Percentiles rank a stretch among this genome's conserved stretches.
phyloP scores from a whole-genome alignment of 2,888 invertebrate species.

The Pachycephus smyrnensis region DNA sequence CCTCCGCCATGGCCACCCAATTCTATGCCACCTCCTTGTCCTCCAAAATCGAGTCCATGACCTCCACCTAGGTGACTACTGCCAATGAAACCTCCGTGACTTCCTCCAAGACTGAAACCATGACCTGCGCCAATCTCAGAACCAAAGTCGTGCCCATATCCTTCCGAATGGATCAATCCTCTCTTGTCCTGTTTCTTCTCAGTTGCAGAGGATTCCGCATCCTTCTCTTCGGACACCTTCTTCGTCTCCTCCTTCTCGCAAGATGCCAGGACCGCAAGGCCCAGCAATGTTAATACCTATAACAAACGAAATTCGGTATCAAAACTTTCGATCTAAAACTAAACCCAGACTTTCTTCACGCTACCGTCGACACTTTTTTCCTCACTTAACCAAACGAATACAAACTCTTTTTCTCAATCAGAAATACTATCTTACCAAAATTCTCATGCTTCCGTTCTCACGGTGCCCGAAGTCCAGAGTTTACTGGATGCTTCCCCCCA shows the following conservation, averaged over 20 bases:
- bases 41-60: constrained; percentile 20
- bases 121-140: constrained; percentile 37
- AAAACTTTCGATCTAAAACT: neutral
- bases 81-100: constrained; percentile 23
- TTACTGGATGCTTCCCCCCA: constrained; percentile 65
- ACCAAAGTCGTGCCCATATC: constrained; percentile 30
- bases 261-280: constrained; percentile 50
- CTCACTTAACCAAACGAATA: neutral
- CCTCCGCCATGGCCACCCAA: constrained; percentile 27
- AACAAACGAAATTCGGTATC: neutral
- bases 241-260: constrained; percentile 40
- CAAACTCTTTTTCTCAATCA: neutral
- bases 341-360: neutral
- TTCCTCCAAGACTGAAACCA: constrained; percentile 24
- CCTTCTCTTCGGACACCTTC: constrained; percentile 10
- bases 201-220: constrained; percentile 10
- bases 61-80: constrained; percentile 28
- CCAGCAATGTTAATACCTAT: constrained; percentile 30
- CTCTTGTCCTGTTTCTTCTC: constrained; percentile 83
- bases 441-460: constrained; percentile 55
- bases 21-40: constrained; percentile 22
- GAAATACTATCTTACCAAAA: constrained; percentile 54
- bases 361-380: neutral
- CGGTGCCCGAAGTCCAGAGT: constrained; percentile 57
- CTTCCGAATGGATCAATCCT: constrained; percentile 72